Percentiles rank a stretch among this genome's conserved stretches.
Evolutionary conservation across 2,888 invertebrate genomes (phyloP).

Genomic region (Leucania comma): DNA sequence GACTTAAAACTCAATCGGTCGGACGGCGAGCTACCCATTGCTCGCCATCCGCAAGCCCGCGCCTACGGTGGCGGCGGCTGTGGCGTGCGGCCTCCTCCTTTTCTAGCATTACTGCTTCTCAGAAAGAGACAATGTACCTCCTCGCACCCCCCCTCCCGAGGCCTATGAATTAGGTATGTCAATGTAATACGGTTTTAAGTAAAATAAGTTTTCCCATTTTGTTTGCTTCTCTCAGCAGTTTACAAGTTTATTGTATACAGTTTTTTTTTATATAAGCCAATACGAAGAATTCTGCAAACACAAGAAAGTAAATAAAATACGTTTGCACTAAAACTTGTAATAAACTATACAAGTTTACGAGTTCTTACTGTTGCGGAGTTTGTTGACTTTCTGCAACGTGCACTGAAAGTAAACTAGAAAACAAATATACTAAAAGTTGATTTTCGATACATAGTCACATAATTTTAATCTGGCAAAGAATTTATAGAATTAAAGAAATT

Average conservation of each 20-base stretch:
- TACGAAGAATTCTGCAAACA: slow-evolving; percentile 5
- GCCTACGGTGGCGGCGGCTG: too few species aligned
- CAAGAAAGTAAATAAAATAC: slow-evolving; percentile 12
- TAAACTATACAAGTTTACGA: slow-evolving; percentile 28
- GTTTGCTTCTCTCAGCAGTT: not conserved
- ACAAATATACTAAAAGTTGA: not conserved
- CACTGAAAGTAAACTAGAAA: not conserved
- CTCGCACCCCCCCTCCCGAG: too few species aligned
- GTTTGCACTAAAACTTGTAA: not conserved
- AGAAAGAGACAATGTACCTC: too few species aligned
- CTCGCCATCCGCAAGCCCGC: too few species aligned
- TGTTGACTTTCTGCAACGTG: slow-evolving; percentile 14
- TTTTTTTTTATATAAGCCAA: slow-evolving; percentile 24
- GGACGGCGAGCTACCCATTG: too few species aligned
- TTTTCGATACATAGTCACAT: too few species aligned
- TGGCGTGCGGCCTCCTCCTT: too few species aligned
- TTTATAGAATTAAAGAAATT: too few species aligned
- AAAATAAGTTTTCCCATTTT: not conserved
- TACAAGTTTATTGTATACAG: slow-evolving; percentile 3
- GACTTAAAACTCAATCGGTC: too few species aligned
- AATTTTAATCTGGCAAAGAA: too few species aligned
- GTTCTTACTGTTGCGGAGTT: not conserved
- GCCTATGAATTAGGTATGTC: not conserved
- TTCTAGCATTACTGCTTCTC: too few species aligned
- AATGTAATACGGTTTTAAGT: not conserved